Base-by-base conservation (phyloP, 2,888 invertebrate species). In the Athalia cordata region DNA sequence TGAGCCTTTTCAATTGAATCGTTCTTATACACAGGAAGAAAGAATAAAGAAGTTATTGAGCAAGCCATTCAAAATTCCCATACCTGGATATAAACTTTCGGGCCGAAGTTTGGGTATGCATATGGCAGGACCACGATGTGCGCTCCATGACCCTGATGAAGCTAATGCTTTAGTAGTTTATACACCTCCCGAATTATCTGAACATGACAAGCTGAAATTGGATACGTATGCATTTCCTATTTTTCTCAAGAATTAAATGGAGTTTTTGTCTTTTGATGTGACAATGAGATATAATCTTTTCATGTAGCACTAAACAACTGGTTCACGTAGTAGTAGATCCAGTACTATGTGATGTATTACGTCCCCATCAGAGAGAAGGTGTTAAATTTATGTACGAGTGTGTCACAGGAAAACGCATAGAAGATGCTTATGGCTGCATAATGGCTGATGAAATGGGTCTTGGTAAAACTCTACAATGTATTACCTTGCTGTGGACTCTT, bases 381-480 rank as follows among this genome's bases (percentile, higher is more conserved):
- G 99, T 99, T 0, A 97, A 97, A 88, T 99, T 99, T 89, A 99
- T 99, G 98, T 99, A 98, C 88, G 98, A 99, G 89, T 99, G 99
- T 91, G 98, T 99, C 3, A 98, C 97, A 7, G 99, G 99, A 0
- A 92, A 93, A 59, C 95, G 97, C 85, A 97, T 98, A 83, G 95
- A 96, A 78, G 93, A 94, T 80, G 95, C 95, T 49, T 95, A 93
- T 90, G 99, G 99, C 0, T 99, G 99, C 86, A 99, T 99, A 67
- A 99, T 99, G 99, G 99, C 99, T 3, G 99, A 99, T 91, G 99
- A 99, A 93, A 99, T 99, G 99, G 99, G 97, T 84, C 92, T 99
- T 55, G 99, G 99, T 1, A 99, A 99, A 91, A 99, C 99, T 0
- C 91, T 99, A 8, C 99, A 99, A 89, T 99, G 99, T 89, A 98